phyloP scores from a whole-genome alignment of 2,888 invertebrate genomes.

The Morinoia aosen region DNA sequence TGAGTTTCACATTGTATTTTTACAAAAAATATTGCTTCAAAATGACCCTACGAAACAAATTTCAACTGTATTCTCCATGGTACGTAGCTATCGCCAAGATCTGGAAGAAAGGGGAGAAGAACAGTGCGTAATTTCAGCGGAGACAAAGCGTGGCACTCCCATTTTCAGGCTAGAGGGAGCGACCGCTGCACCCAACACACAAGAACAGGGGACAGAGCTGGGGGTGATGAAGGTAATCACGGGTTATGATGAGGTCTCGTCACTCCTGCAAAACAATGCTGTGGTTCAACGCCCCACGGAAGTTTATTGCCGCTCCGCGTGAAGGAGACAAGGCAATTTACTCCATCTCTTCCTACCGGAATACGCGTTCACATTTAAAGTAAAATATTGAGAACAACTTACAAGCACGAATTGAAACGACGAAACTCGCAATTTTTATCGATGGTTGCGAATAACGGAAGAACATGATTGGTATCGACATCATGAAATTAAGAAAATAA shows the following conservation, averaged over 20 bases:
- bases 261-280: neutral
- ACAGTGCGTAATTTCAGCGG: neutral
- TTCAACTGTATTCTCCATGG: neutral
- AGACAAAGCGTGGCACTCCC: neutral
- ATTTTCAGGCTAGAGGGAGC: neutral
- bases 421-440: neutral
- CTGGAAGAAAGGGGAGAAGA: neutral
- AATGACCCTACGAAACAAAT: neutral
- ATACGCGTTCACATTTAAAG: neutral
- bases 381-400: too few relatives aligned
- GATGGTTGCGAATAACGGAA: too few relatives aligned
- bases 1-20: neutral
- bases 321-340: neutral
- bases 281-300: neutral
- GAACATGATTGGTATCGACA: too few relatives aligned
- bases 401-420: too few relatives aligned
- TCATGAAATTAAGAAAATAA: too few relatives aligned
- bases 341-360: neutral
- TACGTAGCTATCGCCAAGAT: neutral
- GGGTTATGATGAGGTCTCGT: conserved; percentile 8
- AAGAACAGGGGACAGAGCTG: neutral
- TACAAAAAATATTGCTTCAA: neutral
- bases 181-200: neutral
- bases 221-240: neutral
- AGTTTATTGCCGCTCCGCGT: neutral